Conservation (phyloP, 2,113 vertebrate species). For the Corythornis cristatus region DNA sequence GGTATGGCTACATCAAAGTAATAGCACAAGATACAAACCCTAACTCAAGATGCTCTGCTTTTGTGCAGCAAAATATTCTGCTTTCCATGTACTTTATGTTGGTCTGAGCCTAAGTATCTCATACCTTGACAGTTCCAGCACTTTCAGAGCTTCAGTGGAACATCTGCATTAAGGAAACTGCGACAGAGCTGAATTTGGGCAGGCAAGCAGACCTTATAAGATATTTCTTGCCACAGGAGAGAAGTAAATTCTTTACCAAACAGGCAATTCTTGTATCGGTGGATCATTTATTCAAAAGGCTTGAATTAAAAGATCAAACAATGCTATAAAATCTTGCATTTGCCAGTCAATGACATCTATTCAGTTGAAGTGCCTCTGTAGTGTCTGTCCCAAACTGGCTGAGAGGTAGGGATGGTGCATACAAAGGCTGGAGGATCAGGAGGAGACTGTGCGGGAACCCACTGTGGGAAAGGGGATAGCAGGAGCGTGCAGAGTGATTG, state of each 20-base stretch:
- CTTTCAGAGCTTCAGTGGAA: background rate
- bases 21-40: constrained; percentile 46
- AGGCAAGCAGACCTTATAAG: background rate
- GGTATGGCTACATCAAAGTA: constrained; percentile 35
- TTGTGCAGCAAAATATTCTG: constrained; percentile 16
- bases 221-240: background rate
- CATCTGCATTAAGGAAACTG: background rate
- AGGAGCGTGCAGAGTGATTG: background rate
- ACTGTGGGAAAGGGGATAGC: accelerated
- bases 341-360: background rate
- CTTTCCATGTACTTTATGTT: background rate
- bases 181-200: background rate
- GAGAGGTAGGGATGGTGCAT: background rate
- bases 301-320: accelerated
- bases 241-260: background rate
- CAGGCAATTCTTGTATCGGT: background rate
- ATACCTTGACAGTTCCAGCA: background rate
- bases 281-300: background rate
- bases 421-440: background rate
- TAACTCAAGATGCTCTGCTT: background rate
- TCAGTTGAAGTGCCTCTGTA: background rate
- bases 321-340: background rate
- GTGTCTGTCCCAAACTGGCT: background rate
- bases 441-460: background rate
- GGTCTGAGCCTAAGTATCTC: background rate